These are phyloP conservation scores for Lutjanus argentimaculatus DNA, from an alignment of 2,797 vertebrate species.

Conservation along the genomic window DNA sequence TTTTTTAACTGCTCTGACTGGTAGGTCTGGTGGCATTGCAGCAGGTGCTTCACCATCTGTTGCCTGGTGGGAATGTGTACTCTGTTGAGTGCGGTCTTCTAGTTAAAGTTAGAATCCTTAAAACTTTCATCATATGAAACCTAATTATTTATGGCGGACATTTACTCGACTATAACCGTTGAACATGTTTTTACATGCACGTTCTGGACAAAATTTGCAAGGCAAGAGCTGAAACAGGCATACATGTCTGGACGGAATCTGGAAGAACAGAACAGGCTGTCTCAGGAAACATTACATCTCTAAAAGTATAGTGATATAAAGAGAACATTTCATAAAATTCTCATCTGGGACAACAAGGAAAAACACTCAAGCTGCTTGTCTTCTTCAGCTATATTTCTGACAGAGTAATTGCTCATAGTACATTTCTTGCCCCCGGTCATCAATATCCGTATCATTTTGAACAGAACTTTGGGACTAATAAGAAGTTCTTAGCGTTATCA, in stretches of 20 bases:
- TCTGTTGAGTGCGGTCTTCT: too few species aligned
- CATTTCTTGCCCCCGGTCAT: neutral
- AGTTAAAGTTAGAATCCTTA: neutral
- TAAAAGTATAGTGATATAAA: too few species aligned
- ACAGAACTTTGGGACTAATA: neutral
- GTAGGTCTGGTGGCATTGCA: too few species aligned
- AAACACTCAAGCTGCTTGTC: neutral
- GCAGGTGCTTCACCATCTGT: too few species aligned
- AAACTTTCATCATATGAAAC: neutral
- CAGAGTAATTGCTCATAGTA: neutral
- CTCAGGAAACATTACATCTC: too few species aligned
- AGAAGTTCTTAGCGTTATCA: neutral
- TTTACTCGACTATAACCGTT: neutral
- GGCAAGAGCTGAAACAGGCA: neutral
- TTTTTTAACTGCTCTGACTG: too few species aligned
- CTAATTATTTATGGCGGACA: neutral
- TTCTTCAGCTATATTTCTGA: neutral
- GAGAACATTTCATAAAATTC: neutral
- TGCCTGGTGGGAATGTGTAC: too few species aligned
- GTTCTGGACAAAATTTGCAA: neutral
- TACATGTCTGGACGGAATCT: neutral
- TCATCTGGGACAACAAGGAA: neutral
- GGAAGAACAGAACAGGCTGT: too few species aligned
- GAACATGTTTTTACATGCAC: neutral
- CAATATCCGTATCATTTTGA: constrained; percentile 7